These are phyloP conservation scores for Agrochola macilenta DNA, from an alignment of 2,888 invertebrate genomes.

Conservation along the genomic window DNA sequence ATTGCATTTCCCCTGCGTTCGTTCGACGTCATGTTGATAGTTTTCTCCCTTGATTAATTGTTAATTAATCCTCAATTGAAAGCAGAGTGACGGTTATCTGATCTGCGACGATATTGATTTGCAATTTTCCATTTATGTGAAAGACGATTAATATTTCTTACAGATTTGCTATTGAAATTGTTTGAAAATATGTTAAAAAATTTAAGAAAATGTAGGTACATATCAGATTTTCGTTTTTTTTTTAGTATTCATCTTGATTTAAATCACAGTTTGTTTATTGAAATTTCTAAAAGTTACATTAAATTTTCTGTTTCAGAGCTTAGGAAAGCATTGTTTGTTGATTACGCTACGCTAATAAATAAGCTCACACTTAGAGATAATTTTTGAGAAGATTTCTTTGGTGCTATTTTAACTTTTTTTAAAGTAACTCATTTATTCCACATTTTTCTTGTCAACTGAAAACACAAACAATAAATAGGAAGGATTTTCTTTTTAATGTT, in stretches of 20 bases:
- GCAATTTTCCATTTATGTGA: slow-evolving; percentile 27
- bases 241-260: neutral
- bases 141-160: neutral
- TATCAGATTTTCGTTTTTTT: neutral
- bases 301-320: neutral
- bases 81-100: slow-evolving; percentile 47
- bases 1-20: slow-evolving; percentile 83
- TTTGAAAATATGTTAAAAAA: neutral
- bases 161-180: neutral
- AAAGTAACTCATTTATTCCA: no score
- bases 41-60: slow-evolving; percentile 67
- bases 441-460: neutral
- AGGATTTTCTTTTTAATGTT: neutral
- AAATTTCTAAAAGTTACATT: neutral
- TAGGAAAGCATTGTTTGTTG: neutral
- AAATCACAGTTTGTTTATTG: neutral
- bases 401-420: neutral
- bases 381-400: neutral
- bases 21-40: slow-evolving; percentile 50
- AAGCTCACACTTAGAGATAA: neutral
- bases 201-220: neutral
- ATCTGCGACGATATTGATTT: slow-evolving; percentile 26
- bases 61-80: slow-evolving; percentile 56
- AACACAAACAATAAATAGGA: neutral
- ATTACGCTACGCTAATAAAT: neutral